Evolutionary conservation across 2,113 vertebrate genomes (phyloP).

Genomic region (Cavia porcellus): DNA sequence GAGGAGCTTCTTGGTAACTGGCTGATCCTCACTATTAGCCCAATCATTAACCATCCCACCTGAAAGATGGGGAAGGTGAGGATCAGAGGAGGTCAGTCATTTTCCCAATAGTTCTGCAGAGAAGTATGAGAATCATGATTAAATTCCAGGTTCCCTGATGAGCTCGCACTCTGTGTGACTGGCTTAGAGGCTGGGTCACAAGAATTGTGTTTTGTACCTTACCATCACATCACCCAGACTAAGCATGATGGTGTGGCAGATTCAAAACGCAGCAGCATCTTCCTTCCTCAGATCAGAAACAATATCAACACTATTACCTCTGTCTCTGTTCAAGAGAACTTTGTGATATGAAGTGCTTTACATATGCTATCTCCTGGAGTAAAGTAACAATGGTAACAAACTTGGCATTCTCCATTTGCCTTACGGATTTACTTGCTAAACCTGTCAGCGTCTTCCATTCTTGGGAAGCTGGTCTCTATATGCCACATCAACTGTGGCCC

Average conservation of each 20-base stretch:
- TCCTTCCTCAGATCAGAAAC: neutral
- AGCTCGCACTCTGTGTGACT: neutral
- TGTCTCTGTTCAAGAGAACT: neutral
- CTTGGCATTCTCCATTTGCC: neutral
- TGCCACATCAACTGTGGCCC: neutral
- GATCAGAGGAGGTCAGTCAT: neutral
- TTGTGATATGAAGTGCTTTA: neutral
- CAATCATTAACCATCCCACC: neutral
- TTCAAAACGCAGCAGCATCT: neutral
- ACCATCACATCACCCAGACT: neutral
- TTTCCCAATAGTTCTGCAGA: neutral
- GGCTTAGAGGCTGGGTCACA: neutral
- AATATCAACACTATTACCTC: neutral
- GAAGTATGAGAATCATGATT: neutral
- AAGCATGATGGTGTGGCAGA: neutral
- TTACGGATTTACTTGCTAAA: fast-evolving
- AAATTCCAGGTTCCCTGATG: neutral
- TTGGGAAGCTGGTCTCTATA: neutral
- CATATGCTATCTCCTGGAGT: neutral
- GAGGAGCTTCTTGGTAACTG: neutral
- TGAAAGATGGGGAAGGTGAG: neutral
- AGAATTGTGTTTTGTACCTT: neutral
- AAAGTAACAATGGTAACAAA: neutral
- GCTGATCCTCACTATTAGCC: neutral
- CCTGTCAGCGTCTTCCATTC: neutral